Evolutionary conservation across 2,113 vertebrate genomes (phyloP).

Genomic region (Nasalis larvatus): DNA sequence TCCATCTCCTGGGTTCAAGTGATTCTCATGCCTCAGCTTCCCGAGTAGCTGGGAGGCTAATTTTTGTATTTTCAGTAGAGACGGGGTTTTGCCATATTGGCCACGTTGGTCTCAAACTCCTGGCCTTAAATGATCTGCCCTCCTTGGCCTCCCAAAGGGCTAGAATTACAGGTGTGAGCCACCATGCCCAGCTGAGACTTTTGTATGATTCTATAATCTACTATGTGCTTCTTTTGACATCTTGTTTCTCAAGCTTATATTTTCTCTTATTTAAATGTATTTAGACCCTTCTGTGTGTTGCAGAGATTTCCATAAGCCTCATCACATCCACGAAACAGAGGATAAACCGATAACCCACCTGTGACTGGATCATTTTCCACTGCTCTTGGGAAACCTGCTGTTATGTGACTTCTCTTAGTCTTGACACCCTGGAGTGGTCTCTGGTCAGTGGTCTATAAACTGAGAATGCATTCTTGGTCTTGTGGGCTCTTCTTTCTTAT

Average conservation of each 20-base stretch:
- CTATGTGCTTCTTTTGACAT: neutral
- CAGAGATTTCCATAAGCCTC: neutral
- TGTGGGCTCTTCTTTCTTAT: neutral
- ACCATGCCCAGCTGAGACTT: neutral
- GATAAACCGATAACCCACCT: conserved; percentile 30
- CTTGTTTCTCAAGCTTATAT: neutral
- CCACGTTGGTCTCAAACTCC: no score
- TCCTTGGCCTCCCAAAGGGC: no score
- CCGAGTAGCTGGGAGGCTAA: no score
- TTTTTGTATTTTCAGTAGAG: no score
- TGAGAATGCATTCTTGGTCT: neutral
- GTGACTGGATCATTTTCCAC: conserved; percentile 37
- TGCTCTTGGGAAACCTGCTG: neutral
- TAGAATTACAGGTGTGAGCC: no score
- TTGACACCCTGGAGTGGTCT: neutral
- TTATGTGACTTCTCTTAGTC: neutral
- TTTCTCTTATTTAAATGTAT: neutral
- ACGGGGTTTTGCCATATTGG: no score
- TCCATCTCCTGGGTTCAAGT: no score
- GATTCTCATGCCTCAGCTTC: no score
- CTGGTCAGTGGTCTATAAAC: neutral
- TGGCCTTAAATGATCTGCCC: no score
- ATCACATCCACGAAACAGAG: neutral
- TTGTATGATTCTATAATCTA: neutral
- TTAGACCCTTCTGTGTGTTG: neutral